These are phyloP conservation scores for Balanococcus diminutus DNA, from an alignment of 2,888 invertebrate species.

Conservation along the genomic window DNA sequence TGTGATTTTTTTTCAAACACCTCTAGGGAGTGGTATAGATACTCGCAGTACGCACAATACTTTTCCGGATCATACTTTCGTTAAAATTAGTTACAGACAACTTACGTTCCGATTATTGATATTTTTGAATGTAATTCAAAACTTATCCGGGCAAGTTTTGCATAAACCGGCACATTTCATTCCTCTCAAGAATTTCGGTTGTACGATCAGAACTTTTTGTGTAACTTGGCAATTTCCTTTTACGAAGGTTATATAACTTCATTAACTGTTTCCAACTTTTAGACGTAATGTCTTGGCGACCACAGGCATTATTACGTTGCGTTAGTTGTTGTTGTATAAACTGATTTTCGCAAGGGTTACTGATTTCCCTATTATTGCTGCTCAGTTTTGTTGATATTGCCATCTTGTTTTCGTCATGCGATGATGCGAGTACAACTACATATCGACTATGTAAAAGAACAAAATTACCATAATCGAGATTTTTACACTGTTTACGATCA, in stretches of 20 bases:
- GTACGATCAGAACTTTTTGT: slow-evolving; percentile 33
- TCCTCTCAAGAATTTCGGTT: slow-evolving; percentile 37
- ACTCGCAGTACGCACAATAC: not conserved
- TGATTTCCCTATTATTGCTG: slow-evolving; percentile 35
- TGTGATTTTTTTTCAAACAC: too few relatives aligned
- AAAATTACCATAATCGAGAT: not conserved
- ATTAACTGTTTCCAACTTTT: slow-evolving; percentile 39
- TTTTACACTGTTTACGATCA: not conserved
- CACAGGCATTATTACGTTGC: slow-evolving; percentile 30
- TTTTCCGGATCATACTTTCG: not conserved
- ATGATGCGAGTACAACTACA: not conserved
- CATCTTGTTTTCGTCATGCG: not conserved
- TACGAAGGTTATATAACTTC: slow-evolving; percentile 43
- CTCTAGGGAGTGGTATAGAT: too few relatives aligned
- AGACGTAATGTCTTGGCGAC: slow-evolving; percentile 42
- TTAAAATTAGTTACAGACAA: slow-evolving; percentile 7
- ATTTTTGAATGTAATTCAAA: slow-evolving; percentile 26
- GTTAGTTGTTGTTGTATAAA: slow-evolving; percentile 26
- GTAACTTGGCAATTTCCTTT: slow-evolving; percentile 44
- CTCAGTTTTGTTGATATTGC: slow-evolving; percentile 38
- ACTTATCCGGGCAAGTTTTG: not conserved
- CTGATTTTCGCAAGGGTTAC: slow-evolving; percentile 43
- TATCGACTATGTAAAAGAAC: not conserved
- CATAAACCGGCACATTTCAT: slow-evolving; percentile 28
- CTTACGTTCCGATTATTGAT: slow-evolving; percentile 22